Evolutionary conservation across 2,797 vertebrate genomes (phyloP), one percentile per base, ranked within the genome.

Genomic region (Leuciscus waleckii): DNA sequence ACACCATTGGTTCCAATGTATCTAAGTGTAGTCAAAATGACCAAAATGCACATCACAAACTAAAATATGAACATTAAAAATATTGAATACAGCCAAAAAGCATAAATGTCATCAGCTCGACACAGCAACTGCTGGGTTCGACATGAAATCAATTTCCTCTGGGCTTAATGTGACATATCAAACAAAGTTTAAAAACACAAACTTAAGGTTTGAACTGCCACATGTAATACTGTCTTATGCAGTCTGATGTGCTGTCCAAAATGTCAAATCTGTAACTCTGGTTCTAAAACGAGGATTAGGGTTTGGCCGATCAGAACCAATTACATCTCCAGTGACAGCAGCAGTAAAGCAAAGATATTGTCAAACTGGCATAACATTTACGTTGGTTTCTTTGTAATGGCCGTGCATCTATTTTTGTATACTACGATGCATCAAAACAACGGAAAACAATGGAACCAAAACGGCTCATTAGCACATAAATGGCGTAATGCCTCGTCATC

Each of bases 251-350:
- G 69, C 81, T 49, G 26, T 74, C 54, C 29, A 56, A 78, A 76
- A 84, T 58, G 63, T 84, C 82, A 78, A 68, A 77, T 37, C 68
- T 16, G 68, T 11, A 82, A 49, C 43, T 65, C 58, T 82, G 29
- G 69, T 32, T 46, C 39, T 37, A 19, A 63, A 82, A 65, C 29
- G 6, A 82, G 26, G 26, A 56, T 41, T 78, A 17, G 71, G 43
- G 41, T 73, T 75, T 14, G 9, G 49, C 74, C 26, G 77, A 84
- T 84, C 63, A 78, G 49, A 84, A 78, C 37, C 46, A 54, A 63
- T 75, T 23, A 81, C 43, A 81, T 69, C 32, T 37, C 13, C 43
- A 74, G 7, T 63, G 81, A 83, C 29, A 65, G 81, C 70, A 65
- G 21, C 58, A 74, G 41, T 46, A 83, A 39, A 39, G 65, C 65